Conservation (phyloP, 2,113 vertebrate species). For the Cyprinodon brontotheroides region DNA sequence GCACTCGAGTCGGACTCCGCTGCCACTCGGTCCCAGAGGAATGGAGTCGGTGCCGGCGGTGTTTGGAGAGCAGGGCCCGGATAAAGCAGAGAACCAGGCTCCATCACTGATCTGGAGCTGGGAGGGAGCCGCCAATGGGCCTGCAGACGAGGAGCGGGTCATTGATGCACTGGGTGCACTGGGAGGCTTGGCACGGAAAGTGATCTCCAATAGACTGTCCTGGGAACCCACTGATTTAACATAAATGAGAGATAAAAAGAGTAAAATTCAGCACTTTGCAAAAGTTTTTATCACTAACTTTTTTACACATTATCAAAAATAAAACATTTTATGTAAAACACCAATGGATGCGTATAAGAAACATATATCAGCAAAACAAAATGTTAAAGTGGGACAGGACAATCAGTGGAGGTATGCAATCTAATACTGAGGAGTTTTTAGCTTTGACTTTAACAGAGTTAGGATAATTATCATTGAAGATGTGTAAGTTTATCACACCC, state of each 20-base stretch:
- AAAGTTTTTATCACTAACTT: too few relatives aligned
- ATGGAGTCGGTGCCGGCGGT: conserved; percentile 55
- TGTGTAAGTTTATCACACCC: too few relatives aligned
- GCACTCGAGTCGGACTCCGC: conserved; percentile 87
- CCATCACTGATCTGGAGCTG: conserved; percentile 68
- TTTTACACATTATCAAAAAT: too few relatives aligned
- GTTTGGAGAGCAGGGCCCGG: conserved; percentile 56
- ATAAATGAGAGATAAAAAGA: conserved; percentile 18
- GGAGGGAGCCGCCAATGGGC: conserved; percentile 59
- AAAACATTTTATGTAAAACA: too few relatives aligned
- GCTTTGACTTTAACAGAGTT: too few relatives aligned
- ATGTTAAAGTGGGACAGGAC: too few relatives aligned
- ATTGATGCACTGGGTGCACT: conserved; percentile 80
- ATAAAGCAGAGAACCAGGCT: conserved; percentile 58
- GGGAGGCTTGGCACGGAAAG: conserved; percentile 87
- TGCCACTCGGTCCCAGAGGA: conserved; percentile 84
- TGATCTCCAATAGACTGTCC: conserved; percentile 97
- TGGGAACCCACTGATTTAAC: conserved; percentile 88
- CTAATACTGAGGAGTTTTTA: too few relatives aligned
- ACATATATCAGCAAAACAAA: too few relatives aligned
- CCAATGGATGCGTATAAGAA: too few relatives aligned
- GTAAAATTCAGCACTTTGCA: not conserved
- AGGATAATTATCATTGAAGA: too few relatives aligned
- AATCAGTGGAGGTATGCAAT: too few relatives aligned
- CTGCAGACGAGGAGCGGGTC: conserved; percentile 77